These are phyloP conservation scores for Arctopsyche grandis DNA, from an alignment of 1,140 invertebrate genomes.

Conservation along the genomic window DNA sequence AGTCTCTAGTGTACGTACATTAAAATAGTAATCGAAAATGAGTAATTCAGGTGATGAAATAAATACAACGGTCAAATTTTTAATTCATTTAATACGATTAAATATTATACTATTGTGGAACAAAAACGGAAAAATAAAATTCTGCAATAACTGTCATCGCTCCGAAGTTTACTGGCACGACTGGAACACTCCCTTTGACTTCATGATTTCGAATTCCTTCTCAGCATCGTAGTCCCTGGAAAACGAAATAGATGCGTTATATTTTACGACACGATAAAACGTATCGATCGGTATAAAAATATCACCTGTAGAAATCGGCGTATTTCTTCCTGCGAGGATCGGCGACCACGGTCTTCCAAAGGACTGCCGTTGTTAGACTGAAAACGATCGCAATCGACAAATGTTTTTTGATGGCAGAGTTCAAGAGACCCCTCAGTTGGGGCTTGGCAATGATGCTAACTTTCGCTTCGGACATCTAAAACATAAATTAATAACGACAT, in stretches of 20 bases:
- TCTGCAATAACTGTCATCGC: too few species aligned
- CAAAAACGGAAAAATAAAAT: not conserved
- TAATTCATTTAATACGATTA: slow-evolving; percentile 5
- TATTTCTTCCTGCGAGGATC: slow-evolving; percentile 70
- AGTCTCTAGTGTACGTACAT: too few species aligned
- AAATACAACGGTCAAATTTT: not conserved
- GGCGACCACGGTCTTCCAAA: slow-evolving; percentile 65
- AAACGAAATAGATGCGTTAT: too few species aligned
- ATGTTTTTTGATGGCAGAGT: slow-evolving; percentile 68
- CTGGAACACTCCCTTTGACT: slow-evolving; percentile 67
- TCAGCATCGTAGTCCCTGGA: slow-evolving; percentile 69
- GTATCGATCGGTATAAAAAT: not conserved
- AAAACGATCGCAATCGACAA: slow-evolving; percentile 63
- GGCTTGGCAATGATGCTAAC: slow-evolving; percentile 61
- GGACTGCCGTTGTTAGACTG: slow-evolving; percentile 59
- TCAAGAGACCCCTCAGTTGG: slow-evolving; percentile 69
- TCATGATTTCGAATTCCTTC: slow-evolving; percentile 68
- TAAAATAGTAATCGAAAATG: not conserved
- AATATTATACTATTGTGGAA: too few species aligned
- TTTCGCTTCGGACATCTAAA: slow-evolving; percentile 54
- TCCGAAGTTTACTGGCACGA: slow-evolving; percentile 54
- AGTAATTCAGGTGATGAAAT: not conserved
- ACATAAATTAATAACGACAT: not conserved
- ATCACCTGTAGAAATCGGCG: slow-evolving; percentile 76
- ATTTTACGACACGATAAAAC: not conserved